Evolutionary conservation across 2,113 vertebrate genomes (phyloP).

Genomic region (Petroica traversi): DNA sequence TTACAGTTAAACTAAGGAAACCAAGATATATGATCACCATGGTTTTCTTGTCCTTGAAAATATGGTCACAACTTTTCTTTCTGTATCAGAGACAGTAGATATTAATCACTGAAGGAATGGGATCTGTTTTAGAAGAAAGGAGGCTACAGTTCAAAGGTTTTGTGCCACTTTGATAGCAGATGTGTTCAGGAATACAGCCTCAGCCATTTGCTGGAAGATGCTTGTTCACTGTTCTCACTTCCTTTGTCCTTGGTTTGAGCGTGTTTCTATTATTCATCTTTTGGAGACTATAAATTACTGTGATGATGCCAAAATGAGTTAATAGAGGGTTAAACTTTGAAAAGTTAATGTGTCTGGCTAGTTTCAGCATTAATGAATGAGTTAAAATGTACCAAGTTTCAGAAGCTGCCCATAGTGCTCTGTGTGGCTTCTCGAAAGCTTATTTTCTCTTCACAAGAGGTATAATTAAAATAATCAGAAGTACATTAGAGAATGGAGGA

Average conservation of each 20-base stretch:
- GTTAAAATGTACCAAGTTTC: background rate
- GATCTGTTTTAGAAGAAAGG: background rate
- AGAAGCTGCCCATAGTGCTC: background rate
- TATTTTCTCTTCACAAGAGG: background rate
- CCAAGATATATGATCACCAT: background rate
- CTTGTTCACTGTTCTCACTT: background rate
- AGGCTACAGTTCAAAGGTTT: background rate
- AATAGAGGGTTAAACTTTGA: background rate
- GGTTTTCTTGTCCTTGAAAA: background rate
- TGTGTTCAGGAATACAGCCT: background rate
- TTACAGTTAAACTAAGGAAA: background rate
- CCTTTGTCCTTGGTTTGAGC: background rate
- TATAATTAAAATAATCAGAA: background rate
- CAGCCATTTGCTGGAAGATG: background rate
- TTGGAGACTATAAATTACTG: background rate
- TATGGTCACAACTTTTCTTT: background rate
- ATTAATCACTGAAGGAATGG: background rate
- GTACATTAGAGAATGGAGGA: background rate
- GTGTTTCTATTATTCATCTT: background rate
- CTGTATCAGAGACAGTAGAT: background rate
- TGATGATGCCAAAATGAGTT: background rate
- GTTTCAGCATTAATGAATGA: background rate
- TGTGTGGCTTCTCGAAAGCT: background rate
- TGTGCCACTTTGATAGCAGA: background rate
- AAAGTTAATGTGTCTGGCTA: background rate